These are phyloP conservation scores for Cyphomyrus plagiostoma DNA, from an alignment of 2,113 vertebrate genomes.

Conservation along the genomic window DNA sequence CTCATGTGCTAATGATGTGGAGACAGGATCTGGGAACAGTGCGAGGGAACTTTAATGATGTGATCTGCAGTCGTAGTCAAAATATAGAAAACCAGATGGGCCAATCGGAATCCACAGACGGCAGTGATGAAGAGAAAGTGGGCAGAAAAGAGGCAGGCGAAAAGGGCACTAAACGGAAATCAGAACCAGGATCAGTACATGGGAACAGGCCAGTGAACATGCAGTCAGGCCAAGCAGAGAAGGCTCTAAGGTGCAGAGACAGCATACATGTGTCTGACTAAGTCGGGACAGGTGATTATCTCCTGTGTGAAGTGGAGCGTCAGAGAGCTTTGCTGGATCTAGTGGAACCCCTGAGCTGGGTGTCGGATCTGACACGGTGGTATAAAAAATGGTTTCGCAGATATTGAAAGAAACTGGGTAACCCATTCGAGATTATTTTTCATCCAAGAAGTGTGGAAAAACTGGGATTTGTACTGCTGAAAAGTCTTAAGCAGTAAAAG, in stretches of 20 bases:
- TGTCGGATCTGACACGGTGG: background rate
- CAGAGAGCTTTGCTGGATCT: background rate
- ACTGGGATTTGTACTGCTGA: background rate
- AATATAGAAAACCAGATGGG: background rate
- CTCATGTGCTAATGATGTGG: background rate
- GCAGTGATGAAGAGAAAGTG: background rate
- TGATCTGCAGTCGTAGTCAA: background rate
- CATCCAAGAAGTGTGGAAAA: background rate
- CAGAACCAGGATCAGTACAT: background rate
- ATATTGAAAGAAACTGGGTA: background rate
- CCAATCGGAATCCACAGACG: background rate
- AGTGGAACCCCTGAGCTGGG: background rate
- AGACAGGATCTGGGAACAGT: background rate
- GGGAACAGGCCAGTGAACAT: background rate
- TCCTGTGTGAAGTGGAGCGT: background rate
- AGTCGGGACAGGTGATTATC: background rate
- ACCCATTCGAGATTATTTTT: background rate
- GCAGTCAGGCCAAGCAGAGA: background rate
- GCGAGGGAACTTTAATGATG: background rate
- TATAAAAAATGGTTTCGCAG: background rate
- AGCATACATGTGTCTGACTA: background rate
- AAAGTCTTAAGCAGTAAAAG: background rate
- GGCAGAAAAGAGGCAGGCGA: background rate
- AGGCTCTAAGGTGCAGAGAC: background rate
- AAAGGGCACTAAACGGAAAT: background rate